Base-by-base conservation (phyloP, 2,797 vertebrate genomes). In the Chlorospingus semifuscus region DNA sequence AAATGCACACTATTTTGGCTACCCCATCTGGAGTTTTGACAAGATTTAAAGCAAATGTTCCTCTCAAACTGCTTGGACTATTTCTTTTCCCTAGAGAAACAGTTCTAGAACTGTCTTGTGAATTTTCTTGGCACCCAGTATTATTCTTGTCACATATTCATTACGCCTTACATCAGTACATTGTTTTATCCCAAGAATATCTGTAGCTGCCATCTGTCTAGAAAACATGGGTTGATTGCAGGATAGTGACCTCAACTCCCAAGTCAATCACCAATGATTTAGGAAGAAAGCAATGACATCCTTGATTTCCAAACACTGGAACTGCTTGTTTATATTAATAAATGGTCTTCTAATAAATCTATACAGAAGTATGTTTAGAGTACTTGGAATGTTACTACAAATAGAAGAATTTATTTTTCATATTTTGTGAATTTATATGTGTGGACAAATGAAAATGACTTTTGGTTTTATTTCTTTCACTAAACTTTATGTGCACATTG, bases 111-210 rank as follows among this genome's bases (percentile, higher is more conserved):
- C 19, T 66, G n/a, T 70, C 44, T 69, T 84, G 42, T 85, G 64
- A 95, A 83, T 94, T 94, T 87, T 76, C 44, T 92, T 96, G 89
- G 75, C 84, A 94, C 13, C 16, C 23, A 21, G 30, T 68, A 59
- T 78, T 46, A 85, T 57, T 85, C 56, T 90, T 93, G 68, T 94
- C 92, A 85, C 39, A 80, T 81, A 75, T 44, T 83, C 75, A 86
- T 93, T 95, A 75, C 23, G 61, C 29, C 90, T 94, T 93, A 74
- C 64, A 94, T 94, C 89, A 85, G 63, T 80, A 53, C 42, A 83
- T 95, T 95, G 53, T 89, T 95, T 91, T 60, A 87, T 65, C 84
- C 57, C 84, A 83, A 71, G 82, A 93, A 78, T 95, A 87, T 92
- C 61, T 87, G 53, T 55, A 74, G 42, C 47, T 89, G 39, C 92